A percentile compares a stretch with the other conserved stretches of the same genome.
Evolutionary conservation across 1,140 invertebrate genomes (phyloP).

Genomic region (Maconellicoccus hirsutus): DNA sequence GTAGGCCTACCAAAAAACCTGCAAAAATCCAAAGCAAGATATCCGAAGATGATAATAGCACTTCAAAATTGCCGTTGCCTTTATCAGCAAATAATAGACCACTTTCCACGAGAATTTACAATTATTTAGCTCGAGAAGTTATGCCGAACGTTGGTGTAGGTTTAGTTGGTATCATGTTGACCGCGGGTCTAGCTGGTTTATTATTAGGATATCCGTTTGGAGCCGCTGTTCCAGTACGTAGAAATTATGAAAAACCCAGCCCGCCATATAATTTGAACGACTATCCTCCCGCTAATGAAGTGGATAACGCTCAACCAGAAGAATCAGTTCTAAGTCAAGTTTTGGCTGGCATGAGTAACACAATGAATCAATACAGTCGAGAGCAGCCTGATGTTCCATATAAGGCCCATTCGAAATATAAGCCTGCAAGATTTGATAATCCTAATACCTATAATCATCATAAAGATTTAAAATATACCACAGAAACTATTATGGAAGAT

Average conservation of each 20-base stretch:
- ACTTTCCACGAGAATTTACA: slow-evolving; percentile 60
- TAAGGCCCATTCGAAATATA: slow-evolving; percentile 24
- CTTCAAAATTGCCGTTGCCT: slow-evolving; percentile 37
- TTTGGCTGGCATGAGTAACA: slow-evolving; percentile 42
- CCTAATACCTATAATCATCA: neutral
- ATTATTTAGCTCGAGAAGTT: slow-evolving; percentile 61
- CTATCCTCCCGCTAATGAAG: slow-evolving; percentile 26
- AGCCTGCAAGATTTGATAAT: slow-evolving; percentile 19
- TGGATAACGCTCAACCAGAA: slow-evolving; percentile 45
- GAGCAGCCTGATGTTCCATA: slow-evolving; percentile 23
- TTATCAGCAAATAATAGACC: slow-evolving; percentile 33
- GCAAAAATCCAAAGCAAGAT: slow-evolving; percentile 35
- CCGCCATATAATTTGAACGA: slow-evolving; percentile 29
- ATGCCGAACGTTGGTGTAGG: slow-evolving; percentile 67
- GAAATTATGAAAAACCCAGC: slow-evolving; percentile 20
- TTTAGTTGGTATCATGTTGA: slow-evolving; percentile 53
- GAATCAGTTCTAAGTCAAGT: slow-evolving; percentile 61
- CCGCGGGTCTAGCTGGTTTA: slow-evolving; percentile 58
- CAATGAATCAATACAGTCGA: slow-evolving; percentile 27
- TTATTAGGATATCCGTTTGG: slow-evolving; percentile 59
- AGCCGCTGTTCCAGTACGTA: slow-evolving; percentile 33
- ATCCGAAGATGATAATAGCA: slow-evolving; percentile 38
- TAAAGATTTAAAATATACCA: neutral
- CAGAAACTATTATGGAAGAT: slow-evolving; percentile 1
- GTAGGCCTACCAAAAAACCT: slow-evolving; percentile 35